These are phyloP conservation scores for Mnemiopsis leidyi DNA, from an alignment of 37 sponge, comb jelly and placozoan genomes.

Conservation along the genomic window DNA sequence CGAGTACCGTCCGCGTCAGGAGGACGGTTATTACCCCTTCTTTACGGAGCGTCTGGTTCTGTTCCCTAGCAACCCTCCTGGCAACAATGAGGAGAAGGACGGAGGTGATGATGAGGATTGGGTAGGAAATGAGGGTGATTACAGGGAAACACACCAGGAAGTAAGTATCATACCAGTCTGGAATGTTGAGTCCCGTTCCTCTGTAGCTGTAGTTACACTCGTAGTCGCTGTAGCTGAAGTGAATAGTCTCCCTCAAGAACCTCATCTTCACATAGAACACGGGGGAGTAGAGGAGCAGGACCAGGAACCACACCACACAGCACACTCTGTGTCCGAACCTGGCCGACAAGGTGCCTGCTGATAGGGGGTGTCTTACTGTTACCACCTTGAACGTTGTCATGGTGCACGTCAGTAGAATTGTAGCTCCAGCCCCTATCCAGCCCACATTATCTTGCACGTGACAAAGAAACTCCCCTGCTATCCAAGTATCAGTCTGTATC, in stretches of 20 bases:
- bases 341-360: background rate
- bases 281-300: background rate
- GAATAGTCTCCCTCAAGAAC: background rate
- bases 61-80: background rate
- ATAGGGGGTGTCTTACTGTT: background rate
- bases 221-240: background rate
- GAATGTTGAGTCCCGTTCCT: background rate
- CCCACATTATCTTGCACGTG: background rate
- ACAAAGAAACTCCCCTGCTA: background rate
- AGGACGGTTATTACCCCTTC: background rate
- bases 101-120: background rate
- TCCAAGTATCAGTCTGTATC: background rate
- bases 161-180: background rate
- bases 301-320: background rate
- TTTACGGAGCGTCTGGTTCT: background rate
- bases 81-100: background rate
- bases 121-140: background rate
- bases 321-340: background rate
- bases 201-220: background rate
- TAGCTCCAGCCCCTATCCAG: background rate
- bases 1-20: background rate
- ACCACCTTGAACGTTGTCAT: background rate
- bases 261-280: background rate
- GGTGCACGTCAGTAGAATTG: background rate
- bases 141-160: background rate